phyloP scores from a whole-genome alignment of 1,140 invertebrate species.

The Orius insidiosus region DNA sequence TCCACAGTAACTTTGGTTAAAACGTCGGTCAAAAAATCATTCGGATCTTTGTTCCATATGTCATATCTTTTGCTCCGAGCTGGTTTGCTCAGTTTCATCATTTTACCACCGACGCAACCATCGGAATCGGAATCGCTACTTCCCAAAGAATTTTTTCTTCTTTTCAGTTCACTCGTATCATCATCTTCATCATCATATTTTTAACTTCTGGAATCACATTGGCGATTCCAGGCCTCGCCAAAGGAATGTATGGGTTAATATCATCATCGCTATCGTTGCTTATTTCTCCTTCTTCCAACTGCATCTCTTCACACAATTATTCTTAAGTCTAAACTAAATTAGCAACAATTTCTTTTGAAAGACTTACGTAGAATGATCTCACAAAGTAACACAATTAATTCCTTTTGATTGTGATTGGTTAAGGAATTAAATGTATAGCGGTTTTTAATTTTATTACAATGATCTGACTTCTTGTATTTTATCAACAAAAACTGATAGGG shows the following conservation, averaged over 20 bases:
- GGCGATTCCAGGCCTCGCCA: conserved; percentile 3
- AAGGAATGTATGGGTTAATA: conserved; percentile 9
- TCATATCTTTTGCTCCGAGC: conserved; percentile 8
- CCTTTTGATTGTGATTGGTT: too few relatives aligned
- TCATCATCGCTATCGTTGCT: conserved; percentile 8
- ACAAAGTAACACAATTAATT: too few relatives aligned
- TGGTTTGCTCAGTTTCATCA: neutral
- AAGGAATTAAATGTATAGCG: too few relatives aligned
- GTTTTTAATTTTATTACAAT: too few relatives aligned
- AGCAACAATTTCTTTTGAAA: too few relatives aligned
- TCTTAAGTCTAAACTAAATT: too few relatives aligned
- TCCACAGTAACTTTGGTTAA: conserved; percentile 4
- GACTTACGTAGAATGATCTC: too few relatives aligned
- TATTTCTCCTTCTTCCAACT: conserved; percentile 11
- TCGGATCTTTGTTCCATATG: conserved; percentile 8
- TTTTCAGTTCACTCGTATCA: neutral
- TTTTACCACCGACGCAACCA: conserved; percentile 1
- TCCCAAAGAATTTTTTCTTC: neutral
- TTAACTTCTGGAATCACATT: neutral
- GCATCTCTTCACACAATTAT: too few relatives aligned
- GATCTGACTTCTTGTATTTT: too few relatives aligned
- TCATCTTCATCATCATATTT: conserved; percentile 4
- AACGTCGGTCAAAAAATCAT: conserved; percentile 11
- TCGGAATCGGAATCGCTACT: conserved; percentile 1
- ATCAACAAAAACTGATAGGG: too few relatives aligned